Evolutionary conservation across 2,113 vertebrate genomes (phyloP).

Genomic region (Prionailurus bengalensis): DNA sequence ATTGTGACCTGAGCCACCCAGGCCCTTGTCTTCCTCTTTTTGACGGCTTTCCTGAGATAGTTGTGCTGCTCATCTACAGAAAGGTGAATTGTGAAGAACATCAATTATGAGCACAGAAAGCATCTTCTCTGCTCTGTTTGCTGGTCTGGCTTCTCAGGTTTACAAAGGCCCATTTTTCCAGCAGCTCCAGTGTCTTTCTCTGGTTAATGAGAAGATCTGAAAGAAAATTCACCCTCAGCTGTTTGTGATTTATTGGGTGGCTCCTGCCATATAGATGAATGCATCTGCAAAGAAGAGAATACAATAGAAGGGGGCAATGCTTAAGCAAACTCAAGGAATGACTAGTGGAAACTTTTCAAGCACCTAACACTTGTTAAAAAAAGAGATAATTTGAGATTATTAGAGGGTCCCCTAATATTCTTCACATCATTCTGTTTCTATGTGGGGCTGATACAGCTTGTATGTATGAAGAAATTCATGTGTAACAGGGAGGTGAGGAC

Average conservation of each 20-base stretch:
- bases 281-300: not conserved
- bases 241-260: not conserved
- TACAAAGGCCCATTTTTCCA: not conserved
- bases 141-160: not conserved
- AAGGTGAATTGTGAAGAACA: not conserved
- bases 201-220: not conserved
- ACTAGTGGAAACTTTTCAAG: not conserved
- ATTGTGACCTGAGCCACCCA: too few species aligned
- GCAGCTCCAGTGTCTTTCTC: not conserved
- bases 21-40: not conserved
- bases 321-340: constrained; percentile 15
- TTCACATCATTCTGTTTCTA: not conserved
- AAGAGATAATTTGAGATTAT: not conserved
- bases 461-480: not conserved
- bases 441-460: not conserved
- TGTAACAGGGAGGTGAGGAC: not conserved
- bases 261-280: not conserved
- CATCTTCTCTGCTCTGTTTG: not conserved
- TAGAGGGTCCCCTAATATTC: not conserved
- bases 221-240: not conserved
- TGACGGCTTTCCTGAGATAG: not conserved
- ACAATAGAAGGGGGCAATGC: not conserved
- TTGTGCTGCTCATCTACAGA: not conserved
- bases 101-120: not conserved
- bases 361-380: not conserved